These are phyloP conservation scores for Engraulis encrasicolus DNA, from an alignment of 2,113 vertebrate species.

Conservation along the genomic window DNA sequence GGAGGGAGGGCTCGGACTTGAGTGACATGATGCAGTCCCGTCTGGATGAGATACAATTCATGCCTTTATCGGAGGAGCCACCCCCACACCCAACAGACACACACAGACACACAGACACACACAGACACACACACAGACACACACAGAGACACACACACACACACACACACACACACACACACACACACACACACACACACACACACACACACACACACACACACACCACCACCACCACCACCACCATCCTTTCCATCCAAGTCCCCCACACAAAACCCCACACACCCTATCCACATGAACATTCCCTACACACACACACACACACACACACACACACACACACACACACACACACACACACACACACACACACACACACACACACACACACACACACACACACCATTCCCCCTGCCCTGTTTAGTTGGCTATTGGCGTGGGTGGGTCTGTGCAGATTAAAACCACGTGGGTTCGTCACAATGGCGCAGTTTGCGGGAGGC, in stretches of 20 bases:
- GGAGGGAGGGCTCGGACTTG: conserved; percentile 51
- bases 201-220: too few relatives aligned
- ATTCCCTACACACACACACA: too few relatives aligned
- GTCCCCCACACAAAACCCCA: neutral
- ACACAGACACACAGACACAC: too few relatives aligned
- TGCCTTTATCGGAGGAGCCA: conserved; percentile 58
- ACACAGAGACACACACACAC: too few relatives aligned
- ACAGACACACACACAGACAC: too few relatives aligned
- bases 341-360: neutral
- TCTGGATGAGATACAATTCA: conserved; percentile 73
- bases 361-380: neutral
- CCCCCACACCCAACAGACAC: conserved; percentile 22
- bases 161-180: too few relatives aligned
- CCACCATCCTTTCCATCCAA: too few relatives aligned
- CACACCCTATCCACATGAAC: neutral
- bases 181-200: too few relatives aligned
- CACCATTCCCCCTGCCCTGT: neutral
- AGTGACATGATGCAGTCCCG: conserved; percentile 63
- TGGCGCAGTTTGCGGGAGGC: conserved; percentile 37
- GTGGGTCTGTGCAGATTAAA: conserved; percentile 51
- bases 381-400: neutral
- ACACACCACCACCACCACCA: too few relatives aligned
- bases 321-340: neutral
- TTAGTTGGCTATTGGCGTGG: conserved; percentile 20
- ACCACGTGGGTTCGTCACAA: conserved; percentile 38